Evolutionary conservation across 2,888 invertebrate species (phyloP).

Genomic region (Spatulosminthurus flaviceps): DNA sequence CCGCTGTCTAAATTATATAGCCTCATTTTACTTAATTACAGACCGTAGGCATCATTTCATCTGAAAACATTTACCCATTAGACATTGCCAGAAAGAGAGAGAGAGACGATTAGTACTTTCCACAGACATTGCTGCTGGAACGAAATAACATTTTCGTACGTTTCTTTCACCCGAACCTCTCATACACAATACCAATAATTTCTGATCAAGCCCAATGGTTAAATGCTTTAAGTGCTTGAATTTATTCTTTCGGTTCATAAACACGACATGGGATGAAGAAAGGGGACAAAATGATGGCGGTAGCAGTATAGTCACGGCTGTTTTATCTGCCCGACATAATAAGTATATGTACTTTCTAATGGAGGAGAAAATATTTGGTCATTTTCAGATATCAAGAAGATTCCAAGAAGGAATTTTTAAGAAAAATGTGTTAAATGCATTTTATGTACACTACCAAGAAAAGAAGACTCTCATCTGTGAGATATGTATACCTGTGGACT

Average conservation of each 20-base stretch:
- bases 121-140: neutral
- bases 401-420: neutral
- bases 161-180: neutral
- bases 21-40: conserved; percentile 23
- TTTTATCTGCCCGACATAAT: too few species aligned
- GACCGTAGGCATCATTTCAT: conserved; percentile 7
- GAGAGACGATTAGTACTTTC: neutral
- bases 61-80: conserved; percentile 1
- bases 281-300: too few species aligned
- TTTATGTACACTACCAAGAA: too few species aligned
- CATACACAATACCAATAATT: neutral
- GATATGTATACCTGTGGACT: conserved; percentile 31
- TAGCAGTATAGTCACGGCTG: too few species aligned
- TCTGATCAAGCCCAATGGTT: neutral
- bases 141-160: neutral
- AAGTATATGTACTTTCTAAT: too few species aligned
- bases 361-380: too few species aligned
- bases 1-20: conserved; percentile 14
- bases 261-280: too few species aligned
- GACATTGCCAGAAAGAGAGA: too few species aligned
- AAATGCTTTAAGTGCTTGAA: neutral
- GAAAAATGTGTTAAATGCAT: neutral
- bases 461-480: neutral
- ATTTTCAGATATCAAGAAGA: neutral
- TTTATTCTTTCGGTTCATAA: neutral